phyloP scores from a whole-genome alignment of 2,113 vertebrate genomes.

The Lepisosteus oculatus region DNA sequence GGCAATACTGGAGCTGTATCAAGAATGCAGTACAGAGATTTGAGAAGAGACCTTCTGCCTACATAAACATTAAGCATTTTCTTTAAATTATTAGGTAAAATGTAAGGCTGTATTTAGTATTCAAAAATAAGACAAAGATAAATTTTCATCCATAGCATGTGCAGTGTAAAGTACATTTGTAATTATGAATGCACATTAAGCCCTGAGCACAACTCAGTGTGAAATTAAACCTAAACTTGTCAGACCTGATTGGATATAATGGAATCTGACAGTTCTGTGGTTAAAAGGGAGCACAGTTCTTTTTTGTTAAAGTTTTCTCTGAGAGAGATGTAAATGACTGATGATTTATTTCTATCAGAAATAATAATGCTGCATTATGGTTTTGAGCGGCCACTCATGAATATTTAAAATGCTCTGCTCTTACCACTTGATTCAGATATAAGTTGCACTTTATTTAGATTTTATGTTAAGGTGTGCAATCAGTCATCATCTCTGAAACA shows the following conservation, averaged over 20 bases:
- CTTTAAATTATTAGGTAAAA: too few species aligned
- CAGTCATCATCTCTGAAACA: too few species aligned
- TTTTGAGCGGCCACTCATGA: not conserved
- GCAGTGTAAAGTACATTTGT: not conserved
- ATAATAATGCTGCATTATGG: not conserved
- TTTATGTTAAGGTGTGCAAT: not conserved
- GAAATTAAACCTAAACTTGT: constrained; percentile 5
- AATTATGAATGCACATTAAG: constrained; percentile 2
- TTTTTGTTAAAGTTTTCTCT: constrained; percentile 1
- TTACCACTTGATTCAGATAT: not conserved
- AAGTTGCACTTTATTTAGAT: not conserved
- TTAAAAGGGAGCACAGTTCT: constrained; percentile 1
- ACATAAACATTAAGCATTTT: too few species aligned
- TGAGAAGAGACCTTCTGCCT: too few species aligned
- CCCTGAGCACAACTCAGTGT: not conserved
- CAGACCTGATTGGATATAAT: constrained; percentile 8
- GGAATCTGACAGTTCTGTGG: constrained; percentile 9
- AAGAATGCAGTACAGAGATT: too few species aligned
- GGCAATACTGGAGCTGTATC: too few species aligned
- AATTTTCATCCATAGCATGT: not conserved
- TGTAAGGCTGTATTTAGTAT: too few species aligned
- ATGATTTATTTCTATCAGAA: constrained; percentile 6
- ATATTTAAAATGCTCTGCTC: not conserved
- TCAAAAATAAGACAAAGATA: too few species aligned
- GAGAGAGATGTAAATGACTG: constrained; percentile 1